Conservation (phyloP, 2,888 invertebrate genomes). For the Kryphioiulus occultus region DNA sequence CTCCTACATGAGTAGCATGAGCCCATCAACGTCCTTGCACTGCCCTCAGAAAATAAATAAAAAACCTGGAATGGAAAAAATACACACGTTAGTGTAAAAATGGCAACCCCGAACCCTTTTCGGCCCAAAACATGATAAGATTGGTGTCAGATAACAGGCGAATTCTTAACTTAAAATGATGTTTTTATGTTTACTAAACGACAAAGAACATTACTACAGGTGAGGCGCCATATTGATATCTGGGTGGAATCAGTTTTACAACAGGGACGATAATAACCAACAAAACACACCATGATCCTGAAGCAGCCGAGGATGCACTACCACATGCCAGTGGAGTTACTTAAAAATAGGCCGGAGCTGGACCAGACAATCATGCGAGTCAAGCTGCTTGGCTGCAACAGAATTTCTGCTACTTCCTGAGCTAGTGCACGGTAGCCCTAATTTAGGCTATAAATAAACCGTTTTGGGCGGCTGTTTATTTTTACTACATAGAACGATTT, state of each 20-base stretch:
- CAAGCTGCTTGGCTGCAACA: background rate
- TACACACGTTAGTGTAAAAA: background rate
- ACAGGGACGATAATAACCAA: too few species aligned
- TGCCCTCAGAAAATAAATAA: conserved; percentile 40
- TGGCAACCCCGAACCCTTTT: too few species aligned
- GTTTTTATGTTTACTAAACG: too few species aligned
- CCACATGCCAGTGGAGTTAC: background rate
- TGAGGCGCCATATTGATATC: too few species aligned
- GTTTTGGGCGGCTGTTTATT: background rate
- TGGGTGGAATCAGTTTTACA: background rate
- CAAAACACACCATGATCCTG: background rate
- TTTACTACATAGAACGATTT: background rate
- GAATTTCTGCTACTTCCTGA: background rate
- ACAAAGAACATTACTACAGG: too few species aligned
- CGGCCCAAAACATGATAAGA: too few species aligned
- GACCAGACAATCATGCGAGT: background rate
- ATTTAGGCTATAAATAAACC: background rate
- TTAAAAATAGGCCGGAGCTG: background rate
- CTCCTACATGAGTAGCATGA: conserved; percentile 54
- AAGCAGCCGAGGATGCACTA: background rate
- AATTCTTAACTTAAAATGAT: too few species aligned
- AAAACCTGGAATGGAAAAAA: conserved; percentile 27
- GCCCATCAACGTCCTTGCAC: conserved; percentile 53
- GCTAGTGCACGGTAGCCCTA: background rate
- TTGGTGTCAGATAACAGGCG: too few species aligned